These are phyloP conservation scores for Andrena bucephala DNA, from an alignment of 2,888 invertebrate genomes.

Conservation along the genomic window DNA sequence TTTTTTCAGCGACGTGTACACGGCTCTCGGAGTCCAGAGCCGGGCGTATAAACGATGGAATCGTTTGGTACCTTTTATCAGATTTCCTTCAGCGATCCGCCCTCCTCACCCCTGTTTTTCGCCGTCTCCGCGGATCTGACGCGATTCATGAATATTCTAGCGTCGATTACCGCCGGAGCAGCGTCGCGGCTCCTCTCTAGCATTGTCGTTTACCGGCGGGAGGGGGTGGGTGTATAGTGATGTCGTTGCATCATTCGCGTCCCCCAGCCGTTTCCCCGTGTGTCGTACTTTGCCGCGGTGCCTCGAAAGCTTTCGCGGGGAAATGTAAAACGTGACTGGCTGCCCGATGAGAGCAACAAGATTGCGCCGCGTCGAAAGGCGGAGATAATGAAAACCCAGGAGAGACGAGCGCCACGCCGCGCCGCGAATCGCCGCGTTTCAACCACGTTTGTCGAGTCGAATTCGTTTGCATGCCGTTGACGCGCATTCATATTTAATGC, in stretches of 20 bases:
- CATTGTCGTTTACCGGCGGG: constrained; percentile 68
- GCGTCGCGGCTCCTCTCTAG: constrained; percentile 50
- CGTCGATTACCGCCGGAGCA: constrained; percentile 70
- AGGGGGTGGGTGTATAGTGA: constrained; percentile 46
- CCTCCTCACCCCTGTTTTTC: constrained; percentile 26
- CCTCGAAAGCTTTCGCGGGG: constrained; percentile 38
- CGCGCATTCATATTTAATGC: not conserved
- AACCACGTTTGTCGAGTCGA: not conserved
- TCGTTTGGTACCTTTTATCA: constrained; percentile 58
- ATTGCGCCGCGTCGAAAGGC: constrained; percentile 33
- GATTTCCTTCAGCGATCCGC: constrained; percentile 50
- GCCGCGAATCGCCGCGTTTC: not conserved
- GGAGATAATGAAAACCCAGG: constrained; percentile 15
- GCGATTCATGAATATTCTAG: constrained; percentile 78
- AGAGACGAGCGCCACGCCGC: not conserved
- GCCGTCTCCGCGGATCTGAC: constrained; percentile 30
- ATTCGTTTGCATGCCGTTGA: not conserved
- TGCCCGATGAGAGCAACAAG: constrained; percentile 35
- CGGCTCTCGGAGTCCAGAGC: constrained; percentile 24
- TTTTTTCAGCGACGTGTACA: constrained; percentile 18
- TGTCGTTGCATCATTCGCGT: constrained; percentile 59
- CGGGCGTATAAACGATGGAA: constrained; percentile 43
- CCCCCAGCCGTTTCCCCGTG: constrained; percentile 27
- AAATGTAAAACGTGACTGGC: constrained; percentile 57
- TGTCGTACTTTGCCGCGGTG: not conserved